These are phyloP conservation scores for Aphelinus atriplicis DNA, from an alignment of 1,140 invertebrate species.

Conservation along the genomic window DNA sequence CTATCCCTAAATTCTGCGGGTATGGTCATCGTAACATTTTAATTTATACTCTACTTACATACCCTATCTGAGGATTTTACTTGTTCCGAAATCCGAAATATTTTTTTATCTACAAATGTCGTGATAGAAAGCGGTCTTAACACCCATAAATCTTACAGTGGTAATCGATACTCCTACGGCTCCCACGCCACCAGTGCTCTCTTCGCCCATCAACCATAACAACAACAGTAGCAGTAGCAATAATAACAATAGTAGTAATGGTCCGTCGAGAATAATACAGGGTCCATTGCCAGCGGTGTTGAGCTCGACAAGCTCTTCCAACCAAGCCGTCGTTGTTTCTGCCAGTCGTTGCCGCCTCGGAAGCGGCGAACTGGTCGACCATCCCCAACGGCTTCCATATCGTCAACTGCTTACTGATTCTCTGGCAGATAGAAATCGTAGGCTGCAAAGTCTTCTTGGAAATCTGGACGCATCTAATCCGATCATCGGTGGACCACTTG, in stretches of 20 bases:
- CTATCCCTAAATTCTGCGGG: slow-evolving; percentile 68
- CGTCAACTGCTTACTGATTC: slow-evolving; percentile 37
- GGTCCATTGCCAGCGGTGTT: slow-evolving; percentile 51
- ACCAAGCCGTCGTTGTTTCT: slow-evolving; percentile 44
- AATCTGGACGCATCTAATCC: slow-evolving; percentile 47
- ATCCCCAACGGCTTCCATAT: slow-evolving; percentile 6
- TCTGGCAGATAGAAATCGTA: slow-evolving; percentile 49
- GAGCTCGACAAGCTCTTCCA: slow-evolving; percentile 45
- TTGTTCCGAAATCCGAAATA: too few relatives aligned
- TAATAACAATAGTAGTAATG: slow-evolving; percentile 25
- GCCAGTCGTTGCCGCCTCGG: slow-evolving; percentile 22
- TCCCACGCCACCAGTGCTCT: slow-evolving; percentile 52
- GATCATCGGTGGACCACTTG: not conserved
- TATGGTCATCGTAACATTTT: not conserved
- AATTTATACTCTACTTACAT: not conserved
- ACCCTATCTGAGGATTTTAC: too few relatives aligned
- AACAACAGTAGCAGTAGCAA: not conserved
- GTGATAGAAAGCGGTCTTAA: slow-evolving; percentile 15
- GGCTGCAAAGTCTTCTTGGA: slow-evolving; percentile 53
- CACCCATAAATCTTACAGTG: slow-evolving; percentile 65
- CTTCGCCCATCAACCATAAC: slow-evolving; percentile 21
- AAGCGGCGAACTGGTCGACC: not conserved
- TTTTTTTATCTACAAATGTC: not conserved
- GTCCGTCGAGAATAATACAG: slow-evolving; percentile 53
- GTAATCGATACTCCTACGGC: slow-evolving; percentile 70